Conservation (phyloP, 2,797 vertebrate genomes). For the Rhinichthys osculus region DNA sequence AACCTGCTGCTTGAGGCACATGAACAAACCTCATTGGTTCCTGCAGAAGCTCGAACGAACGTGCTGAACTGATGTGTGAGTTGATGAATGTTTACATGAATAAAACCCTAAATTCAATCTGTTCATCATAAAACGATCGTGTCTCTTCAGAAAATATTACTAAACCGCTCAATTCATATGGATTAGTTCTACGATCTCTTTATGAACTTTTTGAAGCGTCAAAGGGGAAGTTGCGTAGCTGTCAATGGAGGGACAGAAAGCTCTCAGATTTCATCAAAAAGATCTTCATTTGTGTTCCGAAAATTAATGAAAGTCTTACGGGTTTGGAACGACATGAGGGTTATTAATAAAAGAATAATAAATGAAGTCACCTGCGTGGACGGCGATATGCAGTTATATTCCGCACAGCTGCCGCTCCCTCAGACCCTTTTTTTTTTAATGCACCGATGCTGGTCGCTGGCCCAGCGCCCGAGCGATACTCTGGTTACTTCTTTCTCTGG, state of each 20-base stretch:
- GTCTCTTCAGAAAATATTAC: no score
- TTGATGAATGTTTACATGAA: no score
- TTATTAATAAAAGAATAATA: no score
- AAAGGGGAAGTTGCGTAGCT: background rate
- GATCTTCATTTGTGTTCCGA: background rate
- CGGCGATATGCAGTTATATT: background rate
- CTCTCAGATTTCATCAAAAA: background rate
- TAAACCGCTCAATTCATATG: background rate
- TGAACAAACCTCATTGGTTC: background rate
- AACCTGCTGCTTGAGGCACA: no score
- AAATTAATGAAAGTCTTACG: background rate
- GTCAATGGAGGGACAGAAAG: background rate
- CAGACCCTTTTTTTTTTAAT: background rate
- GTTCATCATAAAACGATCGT: no score
- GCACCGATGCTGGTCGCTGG: background rate
- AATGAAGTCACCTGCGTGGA: background rate
- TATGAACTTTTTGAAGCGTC: background rate
- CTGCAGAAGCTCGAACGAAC: background rate
- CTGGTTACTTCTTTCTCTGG: constrained; percentile 5
- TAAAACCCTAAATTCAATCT: no score
- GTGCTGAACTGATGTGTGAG: background rate
- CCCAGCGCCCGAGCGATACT: background rate
- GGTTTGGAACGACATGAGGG: background rate
- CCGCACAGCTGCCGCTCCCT: background rate
- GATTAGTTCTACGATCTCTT: no score